These are phyloP conservation scores for Pampus argenteus DNA, from an alignment of 2,797 vertebrate genomes.

Conservation along the genomic window DNA sequence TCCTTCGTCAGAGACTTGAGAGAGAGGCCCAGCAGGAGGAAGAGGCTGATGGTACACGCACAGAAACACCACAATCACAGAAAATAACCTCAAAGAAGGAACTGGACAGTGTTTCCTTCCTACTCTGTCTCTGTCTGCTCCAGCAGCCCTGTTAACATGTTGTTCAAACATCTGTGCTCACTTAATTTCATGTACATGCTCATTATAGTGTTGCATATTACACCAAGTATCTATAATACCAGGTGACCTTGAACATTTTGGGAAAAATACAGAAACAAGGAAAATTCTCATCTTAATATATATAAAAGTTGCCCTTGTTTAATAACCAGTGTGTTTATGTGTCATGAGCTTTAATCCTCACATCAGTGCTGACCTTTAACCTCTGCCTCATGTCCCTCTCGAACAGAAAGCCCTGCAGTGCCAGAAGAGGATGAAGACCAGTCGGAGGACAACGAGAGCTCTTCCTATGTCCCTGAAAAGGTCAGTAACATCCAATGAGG, in stretches of 20 bases:
- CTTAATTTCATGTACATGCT: not conserved
- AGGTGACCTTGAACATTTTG: not conserved
- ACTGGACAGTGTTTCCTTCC: not conserved
- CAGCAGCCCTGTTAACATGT: not conserved
- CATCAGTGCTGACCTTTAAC: slow-evolving; percentile 22
- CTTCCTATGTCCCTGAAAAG: slow-evolving; percentile 75
- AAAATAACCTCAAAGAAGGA: slow-evolving; percentile 1
- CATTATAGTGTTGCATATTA: not conserved
- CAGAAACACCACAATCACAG: not conserved
- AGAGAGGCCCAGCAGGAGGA: slow-evolving; percentile 90
- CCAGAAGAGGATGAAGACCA: slow-evolving; percentile 84
- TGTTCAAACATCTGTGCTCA: slow-evolving; percentile 1
- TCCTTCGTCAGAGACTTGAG: slow-evolving; percentile 91
- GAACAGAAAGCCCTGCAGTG: slow-evolving; percentile 77
- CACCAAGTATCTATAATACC: not conserved
- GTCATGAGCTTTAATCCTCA: slow-evolving; percentile 7
- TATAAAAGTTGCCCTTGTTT: slow-evolving; percentile 5
- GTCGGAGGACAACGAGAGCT: slow-evolving; percentile 77
- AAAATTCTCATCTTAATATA: not conserved
- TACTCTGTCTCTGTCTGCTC: not conserved
- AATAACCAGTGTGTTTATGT: not conserved
- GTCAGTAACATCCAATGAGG: slow-evolving; percentile 60
- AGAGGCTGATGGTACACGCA: slow-evolving; percentile 86
- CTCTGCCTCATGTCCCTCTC: slow-evolving; percentile 11
- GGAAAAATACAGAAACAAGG: not conserved